A percentile compares a stretch with the other conserved stretches of the same genome.
phyloP scores from a whole-genome alignment of 2,888 invertebrate species.

The Smittia aterrima region DNA sequence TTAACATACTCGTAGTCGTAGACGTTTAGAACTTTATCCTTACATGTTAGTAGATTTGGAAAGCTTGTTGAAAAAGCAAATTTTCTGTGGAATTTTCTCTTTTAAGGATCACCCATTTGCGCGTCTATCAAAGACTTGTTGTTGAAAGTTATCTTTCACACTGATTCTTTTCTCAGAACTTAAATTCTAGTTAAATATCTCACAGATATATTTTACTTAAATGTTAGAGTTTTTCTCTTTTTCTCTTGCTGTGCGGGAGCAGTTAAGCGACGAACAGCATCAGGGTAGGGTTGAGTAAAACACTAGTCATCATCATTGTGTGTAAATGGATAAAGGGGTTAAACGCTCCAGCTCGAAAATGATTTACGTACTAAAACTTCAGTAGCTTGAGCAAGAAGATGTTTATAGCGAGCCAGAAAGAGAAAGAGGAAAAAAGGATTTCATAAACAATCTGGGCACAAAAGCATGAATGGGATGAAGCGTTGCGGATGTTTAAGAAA shows the following conservation, averaged over 20 bases:
- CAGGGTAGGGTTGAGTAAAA: neutral
- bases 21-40: too few species aligned
- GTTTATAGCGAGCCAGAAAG: constrained; percentile 8
- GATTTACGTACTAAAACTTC: constrained; percentile 34
- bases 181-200: neutral
- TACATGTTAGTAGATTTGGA: too few species aligned
- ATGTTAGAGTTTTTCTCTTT: neutral
- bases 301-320: constrained; percentile 35
- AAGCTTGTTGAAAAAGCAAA: too few species aligned
- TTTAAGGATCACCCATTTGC: too few species aligned
- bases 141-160: neutral
- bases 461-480: constrained; percentile 14
- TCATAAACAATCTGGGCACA: constrained; percentile 18
- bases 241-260: neutral
- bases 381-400: neutral
- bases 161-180: neutral
- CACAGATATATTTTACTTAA: too few species aligned
- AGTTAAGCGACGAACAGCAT: neutral
- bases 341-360: constrained; percentile 28
- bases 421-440: constrained; percentile 22
- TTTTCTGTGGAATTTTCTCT: too few species aligned
- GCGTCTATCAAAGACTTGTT: neutral
- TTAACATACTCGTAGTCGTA: too few species aligned
- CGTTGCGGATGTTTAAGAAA: constrained; percentile 14
- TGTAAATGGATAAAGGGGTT: constrained; percentile 35